Conservation (phyloP, 2,888 invertebrate species). For the Papilio protenor region DNA sequence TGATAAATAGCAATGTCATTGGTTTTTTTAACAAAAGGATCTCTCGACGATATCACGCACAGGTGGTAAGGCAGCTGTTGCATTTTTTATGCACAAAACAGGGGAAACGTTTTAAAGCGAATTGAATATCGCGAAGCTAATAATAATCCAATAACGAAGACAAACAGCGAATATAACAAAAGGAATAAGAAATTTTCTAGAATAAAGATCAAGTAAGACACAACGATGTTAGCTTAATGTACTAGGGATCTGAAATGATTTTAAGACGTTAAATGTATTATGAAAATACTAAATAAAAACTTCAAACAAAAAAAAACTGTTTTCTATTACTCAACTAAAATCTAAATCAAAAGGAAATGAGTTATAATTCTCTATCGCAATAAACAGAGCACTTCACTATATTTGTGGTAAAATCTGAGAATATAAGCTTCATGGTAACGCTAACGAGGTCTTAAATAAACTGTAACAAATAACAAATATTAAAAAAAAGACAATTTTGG, state of each 20-base stretch:
- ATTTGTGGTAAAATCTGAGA: background rate
- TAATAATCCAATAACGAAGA: background rate
- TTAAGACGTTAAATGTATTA: no score
- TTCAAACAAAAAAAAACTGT: no score
- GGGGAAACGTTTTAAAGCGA: conserved; percentile 9
- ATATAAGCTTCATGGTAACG: background rate
- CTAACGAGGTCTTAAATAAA: background rate
- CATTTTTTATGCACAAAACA: conserved; percentile 15
- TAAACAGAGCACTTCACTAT: background rate
- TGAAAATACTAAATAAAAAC: no score
- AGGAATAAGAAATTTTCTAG: background rate
- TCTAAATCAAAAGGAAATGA: no score
- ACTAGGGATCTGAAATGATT: no score
- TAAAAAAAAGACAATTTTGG: no score
- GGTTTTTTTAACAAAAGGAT: conserved; percentile 5
- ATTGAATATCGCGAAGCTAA: background rate
- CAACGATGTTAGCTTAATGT: no score
- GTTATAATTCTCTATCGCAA: no score
- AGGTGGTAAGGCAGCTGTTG: conserved; percentile 15
- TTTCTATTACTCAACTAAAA: no score
- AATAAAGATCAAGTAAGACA: background rate
- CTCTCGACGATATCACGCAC: conserved; percentile 3
- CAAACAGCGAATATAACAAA: background rate
- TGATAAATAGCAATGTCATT: conserved; percentile 5
- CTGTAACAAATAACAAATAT: no score